Evolutionary conservation across 2,113 vertebrate species (phyloP).

Genomic region (Nothoprocta pentlandii): DNA sequence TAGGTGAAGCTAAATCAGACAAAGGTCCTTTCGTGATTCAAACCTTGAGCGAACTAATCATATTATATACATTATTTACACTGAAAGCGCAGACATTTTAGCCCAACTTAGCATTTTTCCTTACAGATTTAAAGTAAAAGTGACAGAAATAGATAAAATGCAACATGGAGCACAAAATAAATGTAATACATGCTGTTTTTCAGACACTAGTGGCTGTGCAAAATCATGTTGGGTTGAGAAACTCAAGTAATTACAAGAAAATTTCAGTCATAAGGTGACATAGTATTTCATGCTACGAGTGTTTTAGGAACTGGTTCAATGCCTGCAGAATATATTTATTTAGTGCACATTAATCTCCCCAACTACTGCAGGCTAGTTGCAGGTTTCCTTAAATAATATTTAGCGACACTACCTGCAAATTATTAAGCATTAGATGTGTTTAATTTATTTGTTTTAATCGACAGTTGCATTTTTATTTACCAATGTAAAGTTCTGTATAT

Average conservation of each 20-base stretch:
- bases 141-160: background rate
- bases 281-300: background rate
- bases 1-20: slow-evolving; percentile 38
- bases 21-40: slow-evolving; percentile 54
- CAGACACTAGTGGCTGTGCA: background rate
- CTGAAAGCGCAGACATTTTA: slow-evolving; percentile 21
- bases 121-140: slow-evolving; percentile 26
- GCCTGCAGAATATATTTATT: background rate
- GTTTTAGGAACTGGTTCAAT: background rate
- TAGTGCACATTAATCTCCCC: background rate
- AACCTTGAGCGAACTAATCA: slow-evolving; percentile 44
- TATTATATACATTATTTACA: slow-evolving; percentile 26
- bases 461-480: background rate
- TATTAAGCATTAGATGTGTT: background rate
- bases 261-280: background rate
- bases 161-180: background rate
- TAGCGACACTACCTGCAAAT: background rate
- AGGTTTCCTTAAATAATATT: background rate
- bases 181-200: background rate
- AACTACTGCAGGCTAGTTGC: background rate
- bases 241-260: background rate
- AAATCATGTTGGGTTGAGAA: slow-evolving; percentile 3
- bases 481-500: background rate
- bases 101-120: background rate
- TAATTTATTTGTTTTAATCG: background rate